Evolutionary conservation across 1,140 invertebrate genomes (phyloP).

Genomic region (Hypothenemus hampei): DNA sequence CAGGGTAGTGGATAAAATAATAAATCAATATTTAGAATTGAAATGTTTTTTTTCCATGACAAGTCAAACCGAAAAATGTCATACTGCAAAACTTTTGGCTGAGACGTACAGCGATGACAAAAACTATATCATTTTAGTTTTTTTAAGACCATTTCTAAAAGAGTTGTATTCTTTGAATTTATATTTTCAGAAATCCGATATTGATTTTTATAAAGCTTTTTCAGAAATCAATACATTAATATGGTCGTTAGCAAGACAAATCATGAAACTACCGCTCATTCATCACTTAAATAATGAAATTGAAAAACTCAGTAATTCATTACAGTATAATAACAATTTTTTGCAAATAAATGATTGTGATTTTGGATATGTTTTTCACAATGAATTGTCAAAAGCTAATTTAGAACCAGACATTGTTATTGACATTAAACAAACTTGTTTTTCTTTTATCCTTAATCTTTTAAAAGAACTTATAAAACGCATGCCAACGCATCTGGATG

Average conservation of each 20-base stretch:
- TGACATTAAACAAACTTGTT: conserved; percentile 10
- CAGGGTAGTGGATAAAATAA: conserved; percentile 4
- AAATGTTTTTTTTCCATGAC: not conserved
- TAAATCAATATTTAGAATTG: conserved; percentile 8
- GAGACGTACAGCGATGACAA: conserved; percentile 6
- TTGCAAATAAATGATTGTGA: conserved; percentile 10
- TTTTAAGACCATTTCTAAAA: not conserved
- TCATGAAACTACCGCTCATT: conserved; percentile 7
- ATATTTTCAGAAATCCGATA: conserved; percentile 8
- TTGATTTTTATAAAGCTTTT: conserved; percentile 7
- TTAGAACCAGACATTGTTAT: not conserved
- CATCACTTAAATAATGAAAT: conserved; percentile 1
- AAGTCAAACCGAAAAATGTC: conserved; percentile 3
- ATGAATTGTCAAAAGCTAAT: not conserved
- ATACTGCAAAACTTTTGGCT: conserved; percentile 5
- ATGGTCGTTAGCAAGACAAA: conserved; percentile 12
- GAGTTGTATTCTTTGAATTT: conserved; percentile 2
- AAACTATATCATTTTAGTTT: conserved; percentile 4
- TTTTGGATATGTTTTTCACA: conserved; percentile 8
- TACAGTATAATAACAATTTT: conserved; percentile 6
- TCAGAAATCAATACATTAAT: conserved; percentile 6
- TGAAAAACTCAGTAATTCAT: conserved; percentile 5
- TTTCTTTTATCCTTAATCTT: conserved; percentile 5
- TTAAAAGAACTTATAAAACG: conserved; percentile 6
- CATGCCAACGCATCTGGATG: conserved; percentile 18